Percentiles rank a stretch among this genome's conserved stretches.
Conservation (phyloP, 2,797 vertebrate genomes). For the Pristis pectinata region DNA sequence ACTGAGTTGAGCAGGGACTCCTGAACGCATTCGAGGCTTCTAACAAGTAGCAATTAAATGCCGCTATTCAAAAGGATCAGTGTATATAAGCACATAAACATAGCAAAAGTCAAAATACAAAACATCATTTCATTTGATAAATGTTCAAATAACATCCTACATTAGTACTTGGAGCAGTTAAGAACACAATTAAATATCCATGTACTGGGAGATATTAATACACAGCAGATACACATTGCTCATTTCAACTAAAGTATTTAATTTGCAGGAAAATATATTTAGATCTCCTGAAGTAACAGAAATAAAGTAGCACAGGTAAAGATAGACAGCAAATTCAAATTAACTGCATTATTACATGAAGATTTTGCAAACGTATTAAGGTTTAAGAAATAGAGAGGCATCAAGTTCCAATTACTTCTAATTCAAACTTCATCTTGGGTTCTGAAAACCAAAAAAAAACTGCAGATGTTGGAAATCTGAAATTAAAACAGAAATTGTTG, state of each 20-base stretch:
- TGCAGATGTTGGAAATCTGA: too few relatives aligned
- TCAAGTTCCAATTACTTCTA: too few relatives aligned
- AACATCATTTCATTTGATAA: neutral
- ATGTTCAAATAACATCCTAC: neutral
- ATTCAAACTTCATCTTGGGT: too few relatives aligned
- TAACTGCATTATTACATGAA: neutral
- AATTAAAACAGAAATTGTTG: too few relatives aligned
- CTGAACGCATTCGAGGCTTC: neutral
- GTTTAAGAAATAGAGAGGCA: too few relatives aligned
- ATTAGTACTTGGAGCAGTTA: neutral
- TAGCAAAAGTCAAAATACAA: neutral
- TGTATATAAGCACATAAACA: neutral
- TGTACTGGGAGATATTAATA: neutral
- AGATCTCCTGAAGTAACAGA: neutral
- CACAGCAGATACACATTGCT: neutral
- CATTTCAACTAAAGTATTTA: neutral
- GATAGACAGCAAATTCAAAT: neutral
- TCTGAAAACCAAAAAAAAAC: too few relatives aligned
- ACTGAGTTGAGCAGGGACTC: neutral
- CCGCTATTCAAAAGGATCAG: neutral
- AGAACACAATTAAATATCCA: neutral
- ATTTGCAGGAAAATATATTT: too few relatives aligned
- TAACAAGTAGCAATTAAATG: neutral
- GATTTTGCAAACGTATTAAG: neutral
- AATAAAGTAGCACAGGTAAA: neutral